phyloP scores from a whole-genome alignment of 2,888 invertebrate genomes.

The Apamea monoglypha region DNA sequence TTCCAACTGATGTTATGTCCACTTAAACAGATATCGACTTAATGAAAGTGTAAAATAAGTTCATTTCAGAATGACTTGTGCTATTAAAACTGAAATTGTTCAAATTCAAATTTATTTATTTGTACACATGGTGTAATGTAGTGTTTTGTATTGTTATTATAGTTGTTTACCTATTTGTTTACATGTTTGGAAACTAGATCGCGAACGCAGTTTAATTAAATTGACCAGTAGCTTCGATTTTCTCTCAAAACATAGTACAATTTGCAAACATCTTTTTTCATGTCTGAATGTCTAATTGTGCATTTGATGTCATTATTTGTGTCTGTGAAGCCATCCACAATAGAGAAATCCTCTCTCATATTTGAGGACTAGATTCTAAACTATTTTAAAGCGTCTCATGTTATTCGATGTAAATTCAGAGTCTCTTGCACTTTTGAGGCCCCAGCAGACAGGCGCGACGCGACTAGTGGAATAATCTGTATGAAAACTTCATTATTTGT shows the following conservation, averaged over 20 bases:
- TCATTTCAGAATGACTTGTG: background rate
- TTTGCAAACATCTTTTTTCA: background rate
- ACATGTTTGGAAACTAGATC: background rate
- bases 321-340: background rate
- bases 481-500: no score
- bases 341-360: background rate
- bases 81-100: background rate
- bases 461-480: no score
- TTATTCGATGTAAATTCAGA: background rate
- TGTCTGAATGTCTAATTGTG: background rate
- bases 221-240: background rate
- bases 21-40: background rate
- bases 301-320: background rate
- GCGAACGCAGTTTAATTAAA: background rate
- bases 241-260: background rate
- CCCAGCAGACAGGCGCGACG: no score
- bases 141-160: background rate
- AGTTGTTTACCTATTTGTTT: background rate
- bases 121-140: no score
- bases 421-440: background rate
- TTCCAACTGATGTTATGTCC: background rate
- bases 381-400: background rate
- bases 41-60: background rate
- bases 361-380: background rate
- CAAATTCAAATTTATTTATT: no score